Evolutionary conservation across 2,888 invertebrate genomes (phyloP).

Genomic region (Metellina segmentata): DNA sequence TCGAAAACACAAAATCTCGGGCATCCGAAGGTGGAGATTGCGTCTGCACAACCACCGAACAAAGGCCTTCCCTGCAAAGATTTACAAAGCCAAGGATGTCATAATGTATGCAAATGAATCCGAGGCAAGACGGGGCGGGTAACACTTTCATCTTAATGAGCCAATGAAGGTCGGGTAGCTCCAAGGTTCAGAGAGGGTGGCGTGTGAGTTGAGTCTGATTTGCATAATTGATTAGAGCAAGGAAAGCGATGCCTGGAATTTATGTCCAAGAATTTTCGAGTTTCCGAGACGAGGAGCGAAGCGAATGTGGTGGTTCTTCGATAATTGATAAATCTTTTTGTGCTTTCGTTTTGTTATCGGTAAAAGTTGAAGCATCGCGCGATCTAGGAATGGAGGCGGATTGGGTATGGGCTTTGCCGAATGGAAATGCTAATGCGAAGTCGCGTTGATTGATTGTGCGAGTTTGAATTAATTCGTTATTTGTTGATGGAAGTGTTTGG

Average conservation of each 20-base stretch:
- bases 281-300: slow-evolving; percentile 11
- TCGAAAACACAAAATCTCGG: slow-evolving; percentile 11
- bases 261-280: slow-evolving; percentile 52
- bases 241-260: slow-evolving; percentile 58
- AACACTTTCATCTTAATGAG: slow-evolving; percentile 64
- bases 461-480: neutral
- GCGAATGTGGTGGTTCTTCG: slow-evolving; percentile 4
- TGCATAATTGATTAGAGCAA: slow-evolving; percentile 56
- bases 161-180: slow-evolving; percentile 38
- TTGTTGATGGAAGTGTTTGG: neutral
- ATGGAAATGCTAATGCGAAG: neutral
- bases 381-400: neutral
- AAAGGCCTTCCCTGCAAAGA: neutral
- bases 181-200: neutral
- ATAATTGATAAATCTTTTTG: slow-evolving; percentile 45
- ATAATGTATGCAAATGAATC: slow-evolving; percentile 62
- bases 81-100: slow-evolving; percentile 52
- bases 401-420: neutral
- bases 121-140: neutral
- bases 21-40: neutral
- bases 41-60: neutral
- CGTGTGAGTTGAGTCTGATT: slow-evolving; percentile 3
- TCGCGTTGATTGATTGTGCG: neutral
- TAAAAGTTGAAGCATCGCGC: slow-evolving; percentile 15
- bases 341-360: slow-evolving; percentile 4